Percentiles rank a stretch among this genome's conserved stretches.
Evolutionary conservation across 2,888 invertebrate genomes (phyloP).

Genomic region (Zele albiditarsus): DNA sequence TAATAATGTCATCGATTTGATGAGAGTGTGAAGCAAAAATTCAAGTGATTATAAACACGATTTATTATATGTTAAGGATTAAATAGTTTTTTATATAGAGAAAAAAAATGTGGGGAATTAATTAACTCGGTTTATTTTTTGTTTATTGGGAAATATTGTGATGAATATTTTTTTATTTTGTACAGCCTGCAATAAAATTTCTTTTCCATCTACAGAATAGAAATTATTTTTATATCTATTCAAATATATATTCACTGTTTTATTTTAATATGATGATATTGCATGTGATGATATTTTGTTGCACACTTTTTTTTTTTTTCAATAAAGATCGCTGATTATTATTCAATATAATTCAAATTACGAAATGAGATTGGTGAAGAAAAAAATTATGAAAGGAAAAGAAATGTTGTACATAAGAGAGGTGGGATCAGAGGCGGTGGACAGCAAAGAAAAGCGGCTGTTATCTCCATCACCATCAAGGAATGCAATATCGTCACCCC

Average conservation of each 20-base stretch:
- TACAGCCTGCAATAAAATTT: no score
- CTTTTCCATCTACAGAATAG: no score
- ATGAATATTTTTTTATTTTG: no score
- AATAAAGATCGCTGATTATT: no score
- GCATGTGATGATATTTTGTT: not conserved
- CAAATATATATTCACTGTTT: not conserved
- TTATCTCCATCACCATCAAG: constrained; percentile 72
- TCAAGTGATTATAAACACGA: not conserved
- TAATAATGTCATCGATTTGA: not conserved
- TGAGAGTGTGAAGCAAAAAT: not conserved
- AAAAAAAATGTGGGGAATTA: not conserved
- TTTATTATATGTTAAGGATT: not conserved
- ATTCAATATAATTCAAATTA: no score
- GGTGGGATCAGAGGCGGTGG: constrained; percentile 20
- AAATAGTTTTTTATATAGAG: no score
- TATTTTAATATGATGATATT: not conserved
- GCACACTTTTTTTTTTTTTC: no score
- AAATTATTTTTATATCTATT: no score
- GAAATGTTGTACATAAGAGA: not conserved
- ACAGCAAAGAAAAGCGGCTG: constrained; percentile 54
- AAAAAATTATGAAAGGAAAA: constrained; percentile 15
- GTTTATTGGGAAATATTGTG: no score
- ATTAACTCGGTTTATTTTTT: no score
- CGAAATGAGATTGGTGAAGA: not conserved
- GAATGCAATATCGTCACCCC: constrained; percentile 73